Base-by-base conservation (phyloP, 2,797 vertebrate genomes). In the Xenops minutus region DNA sequence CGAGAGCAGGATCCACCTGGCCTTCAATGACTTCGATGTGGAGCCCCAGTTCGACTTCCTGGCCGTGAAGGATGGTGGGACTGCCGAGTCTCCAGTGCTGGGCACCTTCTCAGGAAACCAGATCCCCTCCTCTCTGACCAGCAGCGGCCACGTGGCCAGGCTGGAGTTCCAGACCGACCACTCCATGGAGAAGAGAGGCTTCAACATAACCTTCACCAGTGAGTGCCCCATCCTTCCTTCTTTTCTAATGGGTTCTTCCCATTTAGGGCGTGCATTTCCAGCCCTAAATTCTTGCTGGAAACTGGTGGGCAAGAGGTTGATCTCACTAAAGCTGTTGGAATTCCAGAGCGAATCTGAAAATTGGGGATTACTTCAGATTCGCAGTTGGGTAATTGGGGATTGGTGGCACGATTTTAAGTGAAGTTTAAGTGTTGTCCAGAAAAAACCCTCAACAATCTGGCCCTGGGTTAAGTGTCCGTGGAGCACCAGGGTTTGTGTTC, bases 131-230 rank as follows among this genome's bases (percentile, higher is more conserved):
- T 98, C 99, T n/a, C 98, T 99, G 93, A 99, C 99, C 87, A 99
- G 99, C 85, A 99, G 99, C 0, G 99, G 98, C 12, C 99, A 99
- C 0, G 98, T 99, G 72, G 98, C 99, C 44, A 98, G 99, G 26
- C 98, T 99, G 48, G 99, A 99, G 98, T 99, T 99, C 98, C 98
- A 99, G 97, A 99, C 99, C 0, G 99, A 99, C 96, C 99, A 99
- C 97, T 99, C 99, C 24, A 99, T 99, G 17, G 99, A 99, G 74
- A 99, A 99, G 95, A 98, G 99, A 74, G 99, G 99, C 67, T 99
- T 99, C 97, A 99, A 99, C 97, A 99, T 99, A 95, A 99, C 99
- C 9, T 99, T 99, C 94, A 99, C 99, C 75, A 99, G 99, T 99
- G 97, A 98, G 99, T 98, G 39, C 55, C 51, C 1, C 1, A 0